phyloP scores from a whole-genome alignment of 1,140 invertebrate genomes.

The Anagrus nilaparvatae region DNA sequence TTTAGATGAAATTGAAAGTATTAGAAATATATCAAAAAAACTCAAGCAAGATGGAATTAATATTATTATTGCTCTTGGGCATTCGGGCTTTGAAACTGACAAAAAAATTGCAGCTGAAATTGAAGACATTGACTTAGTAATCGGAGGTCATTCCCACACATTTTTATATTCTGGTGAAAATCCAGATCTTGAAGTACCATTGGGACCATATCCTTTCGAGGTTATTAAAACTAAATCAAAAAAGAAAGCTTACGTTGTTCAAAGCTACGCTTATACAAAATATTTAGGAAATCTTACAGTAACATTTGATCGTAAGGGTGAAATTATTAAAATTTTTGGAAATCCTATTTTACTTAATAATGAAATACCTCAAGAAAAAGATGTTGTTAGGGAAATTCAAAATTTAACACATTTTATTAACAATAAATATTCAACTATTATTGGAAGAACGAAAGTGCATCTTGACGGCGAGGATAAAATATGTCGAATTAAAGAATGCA shows the following conservation, averaged over 20 bases:
- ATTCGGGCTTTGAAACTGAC: conserved; percentile 75
- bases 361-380: conserved; percentile 50
- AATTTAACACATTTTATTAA: conserved; percentile 43
- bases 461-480: conserved; percentile 46
- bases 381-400: conserved; percentile 49
- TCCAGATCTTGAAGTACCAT: conserved; percentile 58
- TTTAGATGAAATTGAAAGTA: conserved; percentile 59
- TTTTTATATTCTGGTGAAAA: conserved; percentile 68
- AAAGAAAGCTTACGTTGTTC: conserved; percentile 71
- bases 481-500: conserved; percentile 69
- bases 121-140: conserved; percentile 72
- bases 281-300: conserved; percentile 73
- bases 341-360: conserved; percentile 70
- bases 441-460: conserved; percentile 54
- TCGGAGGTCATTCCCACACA: conserved; percentile 82
- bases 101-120: conserved; percentile 67
- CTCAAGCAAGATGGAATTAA: conserved; percentile 60
- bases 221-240: conserved; percentile 60
- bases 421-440: too few relatives aligned
- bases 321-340: conserved; percentile 57
- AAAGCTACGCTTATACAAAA: conserved; percentile 86
- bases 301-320: conserved; percentile 62
- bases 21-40: conserved; percentile 54
- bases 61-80: conserved; percentile 81
- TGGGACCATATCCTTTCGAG: conserved; percentile 67